Evolutionary conservation across 2,113 vertebrate genomes (phyloP).

Genomic region (Forbesichthys papilliferus): DNA sequence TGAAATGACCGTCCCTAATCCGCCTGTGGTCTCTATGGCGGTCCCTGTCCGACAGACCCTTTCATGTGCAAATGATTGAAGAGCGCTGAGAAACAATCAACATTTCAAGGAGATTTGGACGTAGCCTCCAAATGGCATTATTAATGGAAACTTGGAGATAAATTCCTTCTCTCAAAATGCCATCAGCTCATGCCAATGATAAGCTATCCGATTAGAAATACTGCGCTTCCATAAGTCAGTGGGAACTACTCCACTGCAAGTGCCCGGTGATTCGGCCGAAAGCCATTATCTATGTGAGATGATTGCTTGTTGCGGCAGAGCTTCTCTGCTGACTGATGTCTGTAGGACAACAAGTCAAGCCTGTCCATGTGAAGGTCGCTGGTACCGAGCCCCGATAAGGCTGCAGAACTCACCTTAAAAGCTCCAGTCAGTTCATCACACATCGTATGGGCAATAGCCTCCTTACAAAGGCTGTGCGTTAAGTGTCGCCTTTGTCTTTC

Average conservation of each 20-base stretch:
- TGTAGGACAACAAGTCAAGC: constrained; percentile 36
- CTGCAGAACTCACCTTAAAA: constrained; percentile 15
- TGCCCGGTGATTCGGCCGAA: constrained; percentile 18
- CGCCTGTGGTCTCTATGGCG: constrained; percentile 27
- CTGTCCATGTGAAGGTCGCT: constrained; percentile 52
- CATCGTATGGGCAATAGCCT: constrained; percentile 19
- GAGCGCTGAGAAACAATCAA: constrained; percentile 47
- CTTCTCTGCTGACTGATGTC: constrained; percentile 29
- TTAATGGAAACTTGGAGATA: constrained; percentile 54
- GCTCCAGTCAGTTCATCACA: constrained; percentile 11
- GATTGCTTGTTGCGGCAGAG: constrained; percentile 44
- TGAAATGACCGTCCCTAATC: constrained; percentile 40
- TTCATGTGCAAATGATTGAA: constrained; percentile 53
- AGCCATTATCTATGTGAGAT: constrained; percentile 47
- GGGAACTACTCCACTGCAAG: constrained; percentile 26
- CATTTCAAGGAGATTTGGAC: constrained; percentile 60
- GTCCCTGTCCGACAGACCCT: constrained; percentile 20
- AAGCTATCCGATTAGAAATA: constrained; percentile 51
- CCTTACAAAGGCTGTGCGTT: not conserved
- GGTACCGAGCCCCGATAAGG: not conserved
- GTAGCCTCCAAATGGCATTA: constrained; percentile 45
- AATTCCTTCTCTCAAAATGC: constrained; percentile 48
- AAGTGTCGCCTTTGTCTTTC: constrained; percentile 16
- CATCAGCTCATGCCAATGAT: constrained; percentile 46
- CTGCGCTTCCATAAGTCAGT: constrained; percentile 30